Evolutionary conservation across 1,140 invertebrate species (phyloP), one percentile per base, ranked within the genome.

Genomic region (Uloborus diversus): DNA sequence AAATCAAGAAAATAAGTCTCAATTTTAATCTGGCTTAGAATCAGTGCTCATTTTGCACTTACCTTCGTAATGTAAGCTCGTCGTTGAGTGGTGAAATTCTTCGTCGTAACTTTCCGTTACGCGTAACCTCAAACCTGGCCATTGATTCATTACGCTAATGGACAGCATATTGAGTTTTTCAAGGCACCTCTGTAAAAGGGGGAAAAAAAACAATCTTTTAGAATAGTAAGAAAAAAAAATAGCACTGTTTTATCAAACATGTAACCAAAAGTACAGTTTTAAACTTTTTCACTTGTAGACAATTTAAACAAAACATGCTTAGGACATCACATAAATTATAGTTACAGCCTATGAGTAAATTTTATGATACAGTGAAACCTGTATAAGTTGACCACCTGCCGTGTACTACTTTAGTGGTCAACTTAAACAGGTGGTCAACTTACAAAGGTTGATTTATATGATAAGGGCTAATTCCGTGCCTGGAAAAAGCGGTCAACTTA

Each of bases 71-170:
- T 98, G 97, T 59, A 98, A 89, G 7, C 94, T 96, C 84, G 96
- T 91, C 62, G 88, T 88, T 20, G 91, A 89, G 86, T 96, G 94
- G 57, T 91, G 90, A 47, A 90, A 90, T 81, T 96, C 93, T 85
- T 98, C 96, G 84, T 96, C 94, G 95, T 96, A 98, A 23, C 93
- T 95, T 86, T 98, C 96, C 42, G 93, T 96, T 33, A 98, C 96
- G 27, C 95, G 88, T 71, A 99, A 88, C 82, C 92, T 91, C 20
- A 98, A 92, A 25, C 94, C 94, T 0, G 96, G 96, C 96, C 96
- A 99, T 85, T 96, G 94, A 88, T 98, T 98, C 94, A 97, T 97
- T 85, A 98, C 96, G 76, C 93, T 94, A 85, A 98, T 96, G 33
- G 96, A 96, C 84, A 99, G 87, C 7, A 93, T 95, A 86, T 97